A percentile compares a stretch with the other conserved stretches of the same genome.
Evolutionary conservation across 2,888 invertebrate genomes (phyloP).

Genomic region (Stegana nigrithorax): DNA sequence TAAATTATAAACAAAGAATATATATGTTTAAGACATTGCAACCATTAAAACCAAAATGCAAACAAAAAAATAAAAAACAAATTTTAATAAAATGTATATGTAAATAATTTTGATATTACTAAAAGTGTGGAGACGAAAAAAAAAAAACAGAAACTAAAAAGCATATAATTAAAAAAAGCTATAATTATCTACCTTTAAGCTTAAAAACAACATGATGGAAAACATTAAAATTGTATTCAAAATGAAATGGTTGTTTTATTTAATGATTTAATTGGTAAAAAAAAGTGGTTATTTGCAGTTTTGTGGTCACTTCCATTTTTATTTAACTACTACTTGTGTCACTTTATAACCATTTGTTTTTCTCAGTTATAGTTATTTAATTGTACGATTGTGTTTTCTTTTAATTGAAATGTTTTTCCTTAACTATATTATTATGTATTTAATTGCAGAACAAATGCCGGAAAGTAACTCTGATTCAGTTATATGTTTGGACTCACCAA

Average conservation of each 20-base stretch:
- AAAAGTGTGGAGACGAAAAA: not conserved
- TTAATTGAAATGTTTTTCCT: conserved; percentile 15
- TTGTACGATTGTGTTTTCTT: conserved; percentile 19
- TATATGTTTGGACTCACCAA: conserved; percentile 61
- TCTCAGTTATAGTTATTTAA: conserved; percentile 17
- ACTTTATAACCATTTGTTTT: conserved; percentile 31
- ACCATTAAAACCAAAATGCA: too few species aligned
- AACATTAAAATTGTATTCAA: conserved; percentile 18
- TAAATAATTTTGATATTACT: not conserved
- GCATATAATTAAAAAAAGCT: conserved; percentile 17
- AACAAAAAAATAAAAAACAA: too few species aligned
- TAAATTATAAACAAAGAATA: not conserved
- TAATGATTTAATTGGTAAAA: conserved; percentile 16
- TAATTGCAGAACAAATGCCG: conserved; percentile 29
- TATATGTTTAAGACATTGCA: not conserved
- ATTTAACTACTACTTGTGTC: conserved; percentile 27
- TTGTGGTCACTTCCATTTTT: conserved; percentile 28
- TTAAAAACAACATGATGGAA: conserved; percentile 16
- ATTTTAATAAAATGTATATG: not conserved
- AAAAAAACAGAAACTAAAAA: conserved; percentile 10
- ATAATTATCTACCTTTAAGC: conserved; percentile 22
- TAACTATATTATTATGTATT: conserved; percentile 25
- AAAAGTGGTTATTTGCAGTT: conserved; percentile 48
- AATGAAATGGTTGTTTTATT: conserved; percentile 39
- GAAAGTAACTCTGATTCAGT: conserved; percentile 39